Conservation (phyloP, 2,113 vertebrate species). For the Dolichallabes microphthalmus region DNA sequence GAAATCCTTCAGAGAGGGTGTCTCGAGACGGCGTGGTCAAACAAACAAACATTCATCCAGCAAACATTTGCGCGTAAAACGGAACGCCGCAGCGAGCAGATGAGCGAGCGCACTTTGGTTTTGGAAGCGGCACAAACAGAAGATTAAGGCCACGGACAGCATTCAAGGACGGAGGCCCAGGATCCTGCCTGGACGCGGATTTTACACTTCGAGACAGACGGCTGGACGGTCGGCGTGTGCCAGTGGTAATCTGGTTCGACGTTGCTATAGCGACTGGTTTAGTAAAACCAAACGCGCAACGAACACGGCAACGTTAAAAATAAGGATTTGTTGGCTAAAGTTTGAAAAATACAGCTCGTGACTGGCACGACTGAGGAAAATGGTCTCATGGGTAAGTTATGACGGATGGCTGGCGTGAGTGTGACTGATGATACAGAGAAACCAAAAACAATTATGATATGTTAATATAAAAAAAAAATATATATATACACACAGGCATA, state of each 20-base stretch:
- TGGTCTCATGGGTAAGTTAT: background rate
- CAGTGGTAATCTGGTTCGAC: background rate
- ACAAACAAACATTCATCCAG: background rate
- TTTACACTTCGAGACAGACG: background rate
- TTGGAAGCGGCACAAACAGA: constrained; percentile 12
- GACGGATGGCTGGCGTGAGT: background rate
- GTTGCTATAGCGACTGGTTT: background rate
- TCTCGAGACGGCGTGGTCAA: background rate
- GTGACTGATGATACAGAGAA: background rate
- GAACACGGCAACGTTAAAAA: background rate
- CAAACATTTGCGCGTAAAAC: background rate
- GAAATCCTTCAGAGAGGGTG: background rate
- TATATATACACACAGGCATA: background rate
- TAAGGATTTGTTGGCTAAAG: background rate
- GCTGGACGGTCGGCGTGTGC: background rate
- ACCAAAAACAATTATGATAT: background rate
- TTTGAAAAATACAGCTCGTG: background rate
- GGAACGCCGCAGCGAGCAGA: background rate
- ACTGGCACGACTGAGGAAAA: background rate
- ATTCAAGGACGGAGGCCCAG: constrained; percentile 63
- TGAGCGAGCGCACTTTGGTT: background rate
- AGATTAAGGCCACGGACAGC: constrained; percentile 49
- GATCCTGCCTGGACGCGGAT: constrained; percentile 65
- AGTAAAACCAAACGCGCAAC: background rate
- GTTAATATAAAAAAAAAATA: background rate